phyloP scores from a whole-genome alignment of 2,113 vertebrate species.

The Cervus canadensis region DNA sequence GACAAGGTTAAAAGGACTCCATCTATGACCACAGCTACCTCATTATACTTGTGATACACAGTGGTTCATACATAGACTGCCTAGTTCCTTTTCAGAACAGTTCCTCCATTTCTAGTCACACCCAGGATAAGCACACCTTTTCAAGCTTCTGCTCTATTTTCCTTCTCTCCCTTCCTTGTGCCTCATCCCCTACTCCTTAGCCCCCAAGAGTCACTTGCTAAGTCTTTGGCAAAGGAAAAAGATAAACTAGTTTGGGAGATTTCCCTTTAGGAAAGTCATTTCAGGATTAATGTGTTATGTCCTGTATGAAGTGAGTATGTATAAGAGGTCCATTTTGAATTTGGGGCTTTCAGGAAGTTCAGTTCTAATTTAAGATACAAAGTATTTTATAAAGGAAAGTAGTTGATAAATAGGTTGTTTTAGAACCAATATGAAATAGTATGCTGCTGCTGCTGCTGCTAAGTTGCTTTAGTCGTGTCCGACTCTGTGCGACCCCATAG shows the following conservation, averaged over 20 bases:
- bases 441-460: background rate
- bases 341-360: background rate
- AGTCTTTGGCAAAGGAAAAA: background rate
- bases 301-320: background rate
- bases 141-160: background rate
- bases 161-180: background rate
- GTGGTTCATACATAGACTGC: background rate
- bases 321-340: background rate
- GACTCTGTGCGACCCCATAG: accelerated
- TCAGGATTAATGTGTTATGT: background rate
- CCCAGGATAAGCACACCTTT: background rate
- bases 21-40: background rate
- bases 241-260: background rate
- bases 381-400: background rate
- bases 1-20: background rate
- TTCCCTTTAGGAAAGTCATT: background rate
- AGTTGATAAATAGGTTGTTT: background rate
- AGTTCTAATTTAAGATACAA: background rate
- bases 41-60: background rate
- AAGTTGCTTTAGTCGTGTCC: background rate
- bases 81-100: background rate
- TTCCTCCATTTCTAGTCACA: background rate
- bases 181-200: accelerated
- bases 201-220: background rate
- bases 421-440: background rate